Percentiles rank a stretch among this genome's conserved stretches.
Conservation (phyloP, 2,113 vertebrate species). For the Gadus macrocephalus region DNA sequence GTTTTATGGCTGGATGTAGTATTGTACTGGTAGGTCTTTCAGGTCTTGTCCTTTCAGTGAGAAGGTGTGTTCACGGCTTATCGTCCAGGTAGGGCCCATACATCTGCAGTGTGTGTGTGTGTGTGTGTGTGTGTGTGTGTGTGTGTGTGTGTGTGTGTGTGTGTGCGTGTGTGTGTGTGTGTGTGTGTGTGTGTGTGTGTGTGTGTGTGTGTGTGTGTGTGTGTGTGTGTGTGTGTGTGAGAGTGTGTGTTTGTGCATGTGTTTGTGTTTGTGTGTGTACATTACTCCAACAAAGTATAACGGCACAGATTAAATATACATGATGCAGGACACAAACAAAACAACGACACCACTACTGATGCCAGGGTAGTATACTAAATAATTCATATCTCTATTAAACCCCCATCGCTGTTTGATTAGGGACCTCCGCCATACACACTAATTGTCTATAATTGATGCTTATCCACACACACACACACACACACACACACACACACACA, state of each 20-base stretch:
- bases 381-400: slow-evolving; percentile 52
- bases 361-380: slow-evolving; percentile 37
- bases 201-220: no score
- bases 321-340: slow-evolving; percentile 28
- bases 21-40: no score
- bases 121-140: slow-evolving; percentile 1
- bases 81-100: no score
- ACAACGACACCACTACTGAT: slow-evolving; percentile 13
- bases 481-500: background rate
- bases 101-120: no score
- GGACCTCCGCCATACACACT: slow-evolving; percentile 26
- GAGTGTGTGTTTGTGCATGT: no score
- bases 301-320: slow-evolving; percentile 38
- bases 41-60: no score
- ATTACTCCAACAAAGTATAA: slow-evolving; percentile 19
- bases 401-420: slow-evolving; percentile 35
- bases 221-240: background rate
- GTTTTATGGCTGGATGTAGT: no score
- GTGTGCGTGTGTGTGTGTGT: no score
- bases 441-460: slow-evolving; percentile 43
- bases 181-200: no score
- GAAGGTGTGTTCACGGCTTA: no score
- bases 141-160: no score
- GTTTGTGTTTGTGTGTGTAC: slow-evolving; percentile 5
- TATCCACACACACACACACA: slow-evolving; percentile 1